Base-by-base conservation (phyloP, 2,113 vertebrate genomes). In the Syngnathus typhle region DNA sequence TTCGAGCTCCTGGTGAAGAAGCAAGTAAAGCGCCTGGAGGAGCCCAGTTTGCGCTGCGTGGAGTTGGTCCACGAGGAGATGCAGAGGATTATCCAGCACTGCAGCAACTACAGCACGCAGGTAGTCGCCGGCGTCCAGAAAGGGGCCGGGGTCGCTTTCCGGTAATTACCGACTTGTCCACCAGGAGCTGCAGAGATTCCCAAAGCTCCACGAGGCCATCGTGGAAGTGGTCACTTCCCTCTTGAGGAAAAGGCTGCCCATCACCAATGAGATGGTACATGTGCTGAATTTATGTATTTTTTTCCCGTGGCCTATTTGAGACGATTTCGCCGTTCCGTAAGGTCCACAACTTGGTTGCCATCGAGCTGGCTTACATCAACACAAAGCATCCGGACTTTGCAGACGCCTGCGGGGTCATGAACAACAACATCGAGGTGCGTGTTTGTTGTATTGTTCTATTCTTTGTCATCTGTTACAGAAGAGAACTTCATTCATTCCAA, bases 41-140 rank as follows among this genome's bases (percentile, higher is more conserved):
- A 99, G 69, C 96, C 96, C 4, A 98, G 96, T 64, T 79, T 99
- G 72, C 94, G 97, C 39, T 99, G 96, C 37, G 97, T 99, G 81
- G 97, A 99, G 77, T 90, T 99, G 64, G 97, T 99, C 76, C 97
- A 99, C 15, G 97, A 99, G 79, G 97, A 99, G 88, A 98, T 98
- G 96, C 96, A 99, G 80, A 90, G 96, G 88, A 98, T 98, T 84
- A 99, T 98, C 81, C 97, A 99, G 85, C 97, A 99, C 51, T 98
- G 96, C 88, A 98, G 96, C 87, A 98, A 98, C 87, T 99, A 98
- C 88, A 99, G 96, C 76, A 99, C 97, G 9, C 97, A 99, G 94
- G 96, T 98, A 19, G 65, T 8, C 62, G 8, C 3, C 2, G 8
- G 7, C 6, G 7, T 60, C 58, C 46, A 18, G 6, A 12, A 0